Evolutionary conservation across 2,797 vertebrate genomes (phyloP).

Genomic region (Carapus acus): DNA sequence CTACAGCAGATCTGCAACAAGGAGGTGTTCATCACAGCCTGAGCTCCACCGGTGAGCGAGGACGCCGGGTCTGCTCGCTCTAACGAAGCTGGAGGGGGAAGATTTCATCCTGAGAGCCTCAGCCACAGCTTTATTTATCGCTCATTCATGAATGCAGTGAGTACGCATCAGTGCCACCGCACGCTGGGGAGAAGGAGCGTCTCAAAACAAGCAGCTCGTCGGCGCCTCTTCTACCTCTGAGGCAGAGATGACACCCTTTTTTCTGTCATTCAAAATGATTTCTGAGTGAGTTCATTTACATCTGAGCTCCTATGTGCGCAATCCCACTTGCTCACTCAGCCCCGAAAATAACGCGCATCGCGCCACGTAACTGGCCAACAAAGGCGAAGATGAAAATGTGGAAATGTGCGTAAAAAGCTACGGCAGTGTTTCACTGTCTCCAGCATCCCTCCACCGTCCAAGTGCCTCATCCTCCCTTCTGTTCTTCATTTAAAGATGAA

Average conservation of each 20-base stretch:
- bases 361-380: constrained; percentile 20
- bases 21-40: too few species aligned
- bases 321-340: constrained; percentile 9
- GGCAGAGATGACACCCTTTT: constrained; percentile 39
- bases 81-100: constrained; percentile 19
- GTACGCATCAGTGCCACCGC: constrained; percentile 31
- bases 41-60: constrained; percentile 23
- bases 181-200: constrained; percentile 43
- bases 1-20: constrained; percentile 47
- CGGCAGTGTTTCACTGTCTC: constrained; percentile 28
- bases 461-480: constrained; percentile 57
- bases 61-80: constrained; percentile 21
- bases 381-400: constrained; percentile 25
- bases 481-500: constrained; percentile 55
- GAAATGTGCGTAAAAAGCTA: constrained; percentile 27
- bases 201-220: constrained; percentile 17
- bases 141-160: constrained; percentile 45
- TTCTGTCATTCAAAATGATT: constrained; percentile 37
- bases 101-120: constrained; percentile 15
- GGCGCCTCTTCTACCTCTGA: constrained; percentile 14
- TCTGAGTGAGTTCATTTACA: constrained; percentile 36
- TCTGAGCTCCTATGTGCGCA: constrained; percentile 18
- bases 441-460: constrained; percentile 46
- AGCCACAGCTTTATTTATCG: constrained; percentile 24
- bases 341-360: constrained; percentile 14